A percentile compares a stretch with the other conserved stretches of the same genome.
phyloP scores from a whole-genome alignment of 2,113 vertebrate species.

The Dromaius novaehollandiae region DNA sequence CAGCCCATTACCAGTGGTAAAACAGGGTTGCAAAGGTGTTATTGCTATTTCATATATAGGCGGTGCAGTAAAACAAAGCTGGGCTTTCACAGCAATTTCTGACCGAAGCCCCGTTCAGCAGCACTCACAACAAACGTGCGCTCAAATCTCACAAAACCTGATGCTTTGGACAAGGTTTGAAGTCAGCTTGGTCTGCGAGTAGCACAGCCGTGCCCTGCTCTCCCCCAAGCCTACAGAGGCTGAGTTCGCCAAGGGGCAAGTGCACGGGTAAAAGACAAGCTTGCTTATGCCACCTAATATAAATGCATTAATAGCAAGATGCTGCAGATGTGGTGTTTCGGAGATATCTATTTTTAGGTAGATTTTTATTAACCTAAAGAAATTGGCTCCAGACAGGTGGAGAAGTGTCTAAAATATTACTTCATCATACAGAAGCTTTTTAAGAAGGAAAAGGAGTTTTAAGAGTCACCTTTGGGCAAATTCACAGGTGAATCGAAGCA shows the following conservation, averaged over 20 bases:
- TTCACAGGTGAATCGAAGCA: not conserved
- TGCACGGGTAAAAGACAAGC: rapidly evolving
- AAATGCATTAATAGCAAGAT: not conserved
- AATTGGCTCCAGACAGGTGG: not conserved
- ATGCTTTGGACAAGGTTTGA: not conserved
- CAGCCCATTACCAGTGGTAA: not conserved
- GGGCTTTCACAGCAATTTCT: not conserved
- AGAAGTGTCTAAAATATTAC: not conserved
- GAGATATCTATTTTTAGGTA: not conserved
- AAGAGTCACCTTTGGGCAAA: not conserved
- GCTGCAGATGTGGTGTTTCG: not conserved
- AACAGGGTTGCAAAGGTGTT: not conserved
- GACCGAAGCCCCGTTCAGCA: not conserved
- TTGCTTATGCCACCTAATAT: not conserved
- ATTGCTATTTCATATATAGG: not conserved
- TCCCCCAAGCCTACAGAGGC: rapidly evolving
- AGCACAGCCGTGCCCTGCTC: not conserved
- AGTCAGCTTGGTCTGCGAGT: not conserved
- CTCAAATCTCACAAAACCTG: not conserved
- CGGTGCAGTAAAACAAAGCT: not conserved
- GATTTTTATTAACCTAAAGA: not conserved
- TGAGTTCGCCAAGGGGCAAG: rapidly evolving
- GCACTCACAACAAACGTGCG: not conserved
- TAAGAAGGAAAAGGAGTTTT: not conserved
- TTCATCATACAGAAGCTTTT: not conserved